These are phyloP conservation scores for Ennomos fuscantarius DNA, from an alignment of 2,888 invertebrate species.

Conservation along the genomic window DNA sequence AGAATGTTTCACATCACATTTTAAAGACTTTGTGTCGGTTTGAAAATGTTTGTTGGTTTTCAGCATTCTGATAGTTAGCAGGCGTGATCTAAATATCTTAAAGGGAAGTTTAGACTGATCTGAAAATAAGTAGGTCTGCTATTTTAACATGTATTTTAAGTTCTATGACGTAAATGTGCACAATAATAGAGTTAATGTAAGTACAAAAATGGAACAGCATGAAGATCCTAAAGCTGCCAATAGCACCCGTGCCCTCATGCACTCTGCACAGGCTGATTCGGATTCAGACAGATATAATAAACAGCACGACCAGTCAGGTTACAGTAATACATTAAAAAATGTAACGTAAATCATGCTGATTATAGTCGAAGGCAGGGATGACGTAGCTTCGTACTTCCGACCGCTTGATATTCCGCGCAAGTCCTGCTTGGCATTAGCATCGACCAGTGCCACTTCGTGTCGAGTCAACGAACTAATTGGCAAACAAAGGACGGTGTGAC, in stretches of 20 bases:
- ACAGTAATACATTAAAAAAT: neutral
- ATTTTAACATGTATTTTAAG: constrained; percentile 15
- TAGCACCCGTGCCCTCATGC: too few relatives aligned
- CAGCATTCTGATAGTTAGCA: constrained; percentile 15
- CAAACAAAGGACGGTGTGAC: constrained; percentile 56
- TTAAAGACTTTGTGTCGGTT: too few relatives aligned
- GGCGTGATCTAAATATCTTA: constrained; percentile 22
- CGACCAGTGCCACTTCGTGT: constrained; percentile 58
- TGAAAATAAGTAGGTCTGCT: constrained; percentile 22
- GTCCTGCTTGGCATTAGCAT: constrained; percentile 53
- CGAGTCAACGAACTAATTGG: constrained; percentile 76
- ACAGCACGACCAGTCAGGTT: too few relatives aligned
- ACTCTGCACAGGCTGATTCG: too few relatives aligned
- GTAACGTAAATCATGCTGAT: neutral
- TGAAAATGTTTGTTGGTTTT: constrained; percentile 3
- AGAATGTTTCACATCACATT: too few relatives aligned
- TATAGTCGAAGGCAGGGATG: constrained; percentile 6
- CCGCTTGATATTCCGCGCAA: constrained; percentile 50
- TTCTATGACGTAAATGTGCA: constrained; percentile 14
- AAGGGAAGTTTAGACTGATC: constrained; percentile 29
- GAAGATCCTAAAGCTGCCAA: too few relatives aligned
- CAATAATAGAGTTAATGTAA: too few relatives aligned
- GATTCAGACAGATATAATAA: too few relatives aligned
- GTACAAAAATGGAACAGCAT: too few relatives aligned
- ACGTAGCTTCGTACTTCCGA: constrained; percentile 43